phyloP scores from a whole-genome alignment of 2,888 invertebrate genomes.

The Aleiodes testaceus region DNA sequence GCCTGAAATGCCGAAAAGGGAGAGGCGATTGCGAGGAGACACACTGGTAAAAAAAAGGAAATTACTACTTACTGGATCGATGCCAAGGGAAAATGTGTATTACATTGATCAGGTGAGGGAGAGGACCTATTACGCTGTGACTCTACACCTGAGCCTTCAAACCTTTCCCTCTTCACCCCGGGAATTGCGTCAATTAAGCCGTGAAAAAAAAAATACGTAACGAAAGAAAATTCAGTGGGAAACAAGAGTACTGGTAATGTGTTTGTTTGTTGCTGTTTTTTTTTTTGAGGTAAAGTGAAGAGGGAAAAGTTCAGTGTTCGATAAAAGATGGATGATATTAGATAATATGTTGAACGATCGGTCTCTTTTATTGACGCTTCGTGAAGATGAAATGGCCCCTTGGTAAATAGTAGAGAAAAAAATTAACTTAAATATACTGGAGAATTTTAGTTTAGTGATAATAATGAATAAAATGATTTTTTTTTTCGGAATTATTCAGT shows the following conservation, averaged over 20 bases:
- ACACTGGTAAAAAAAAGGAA: conserved; percentile 12
- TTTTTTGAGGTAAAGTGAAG: conserved; percentile 8
- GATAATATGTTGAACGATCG: conserved; percentile 62
- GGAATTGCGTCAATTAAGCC: conserved; percentile 21
- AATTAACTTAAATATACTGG: no score
- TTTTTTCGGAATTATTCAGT: no score
- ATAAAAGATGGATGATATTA: conserved; percentile 71
- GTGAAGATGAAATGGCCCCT: conserved; percentile 72
- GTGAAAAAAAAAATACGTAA: background rate
- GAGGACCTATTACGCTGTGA: background rate
- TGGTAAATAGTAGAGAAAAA: conserved; percentile 25
- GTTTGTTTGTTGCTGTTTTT: conserved; percentile 1
- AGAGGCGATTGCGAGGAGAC: conserved; percentile 29
- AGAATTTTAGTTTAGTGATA: no score
- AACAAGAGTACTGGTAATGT: background rate
- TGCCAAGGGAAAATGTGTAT: background rate
- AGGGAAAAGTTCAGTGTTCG: conserved; percentile 50
- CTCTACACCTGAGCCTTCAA: conserved; percentile 22
- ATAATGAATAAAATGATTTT: no score
- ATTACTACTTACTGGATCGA: conserved; percentile 38
- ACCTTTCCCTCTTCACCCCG: background rate
- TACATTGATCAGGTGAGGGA: conserved; percentile 15
- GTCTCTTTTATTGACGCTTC: conserved; percentile 69
- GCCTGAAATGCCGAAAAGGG: conserved; percentile 13
- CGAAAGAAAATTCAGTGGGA: background rate